Conservation (phyloP, 2,797 vertebrate genomes). For the Amphiprion clarkii region DNA sequence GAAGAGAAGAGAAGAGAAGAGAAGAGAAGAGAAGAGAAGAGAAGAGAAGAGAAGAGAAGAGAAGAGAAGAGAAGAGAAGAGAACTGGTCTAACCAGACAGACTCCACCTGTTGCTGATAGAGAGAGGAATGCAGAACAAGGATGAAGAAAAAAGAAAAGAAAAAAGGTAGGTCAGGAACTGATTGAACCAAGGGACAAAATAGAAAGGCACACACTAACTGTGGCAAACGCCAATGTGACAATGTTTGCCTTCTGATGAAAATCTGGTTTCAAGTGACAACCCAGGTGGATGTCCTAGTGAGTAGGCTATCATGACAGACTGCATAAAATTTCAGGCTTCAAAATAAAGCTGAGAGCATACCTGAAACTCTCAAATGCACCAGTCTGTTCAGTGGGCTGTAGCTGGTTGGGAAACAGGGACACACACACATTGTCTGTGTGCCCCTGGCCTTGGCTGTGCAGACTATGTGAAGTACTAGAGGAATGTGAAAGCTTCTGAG, state of each 20-base stretch:
- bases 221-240: no score
- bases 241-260: no score
- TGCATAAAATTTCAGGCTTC: slow-evolving; percentile 34
- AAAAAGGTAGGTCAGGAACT: slow-evolving; percentile 6
- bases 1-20: slow-evolving; percentile 3
- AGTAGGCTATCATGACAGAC: not conserved
- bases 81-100: slow-evolving; percentile 60
- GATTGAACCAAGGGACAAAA: not conserved
- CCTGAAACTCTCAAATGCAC: slow-evolving; percentile 43
- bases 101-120: slow-evolving; percentile 65
- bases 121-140: slow-evolving; percentile 56
- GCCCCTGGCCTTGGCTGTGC: slow-evolving; percentile 41
- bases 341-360: slow-evolving; percentile 42
- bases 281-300: not conserved
- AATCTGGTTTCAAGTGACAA: not conserved
- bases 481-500: slow-evolving; percentile 66
- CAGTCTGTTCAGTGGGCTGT: slow-evolving; percentile 48
- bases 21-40: not conserved
- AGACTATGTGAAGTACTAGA: slow-evolving; percentile 50
- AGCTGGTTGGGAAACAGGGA: slow-evolving; percentile 37
- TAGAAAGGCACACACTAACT: not conserved
- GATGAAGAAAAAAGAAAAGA: slow-evolving; percentile 15
- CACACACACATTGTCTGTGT: slow-evolving; percentile 4
- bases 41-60: not conserved
- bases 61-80: slow-evolving; percentile 23